Evolutionary conservation across 2,797 vertebrate species (phyloP).

Genomic region (Gouania willdenowi): DNA sequence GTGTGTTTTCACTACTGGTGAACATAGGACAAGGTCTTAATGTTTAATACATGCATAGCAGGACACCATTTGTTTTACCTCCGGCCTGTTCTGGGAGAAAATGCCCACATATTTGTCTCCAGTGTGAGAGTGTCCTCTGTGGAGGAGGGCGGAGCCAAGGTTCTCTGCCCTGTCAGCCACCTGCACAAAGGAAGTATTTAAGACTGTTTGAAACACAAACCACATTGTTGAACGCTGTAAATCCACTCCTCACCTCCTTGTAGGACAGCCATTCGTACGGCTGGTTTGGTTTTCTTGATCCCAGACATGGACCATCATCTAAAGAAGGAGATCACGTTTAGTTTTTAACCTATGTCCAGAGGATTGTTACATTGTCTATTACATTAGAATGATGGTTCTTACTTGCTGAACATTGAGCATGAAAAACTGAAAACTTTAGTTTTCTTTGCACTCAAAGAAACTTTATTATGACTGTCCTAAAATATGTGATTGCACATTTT

Average conservation of each 20-base stretch:
- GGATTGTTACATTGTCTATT: too few species aligned
- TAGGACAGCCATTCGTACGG: slow-evolving; percentile 94
- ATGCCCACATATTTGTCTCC: slow-evolving; percentile 84
- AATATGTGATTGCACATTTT: too few species aligned
- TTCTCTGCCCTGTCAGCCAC: slow-evolving; percentile 78
- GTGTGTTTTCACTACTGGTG: neutral
- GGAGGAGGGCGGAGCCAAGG: slow-evolving; percentile 86
- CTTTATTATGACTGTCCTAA: too few species aligned
- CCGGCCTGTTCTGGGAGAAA: slow-evolving; percentile 93
- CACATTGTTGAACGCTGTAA: too few species aligned
- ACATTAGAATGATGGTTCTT: too few species aligned
- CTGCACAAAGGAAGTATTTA: slow-evolving; percentile 51
- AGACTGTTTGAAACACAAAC: too few species aligned
- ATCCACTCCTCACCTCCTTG: slow-evolving; percentile 77
- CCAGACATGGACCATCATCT: slow-evolving; percentile 95
- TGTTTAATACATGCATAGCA: neutral
- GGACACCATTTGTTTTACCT: slow-evolving; percentile 74
- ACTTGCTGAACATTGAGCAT: too few species aligned
- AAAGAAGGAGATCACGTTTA: neutral
- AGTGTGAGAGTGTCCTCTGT: slow-evolving; percentile 83
- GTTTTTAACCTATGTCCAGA: too few species aligned
- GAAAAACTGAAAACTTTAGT: too few species aligned
- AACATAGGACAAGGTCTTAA: too few species aligned
- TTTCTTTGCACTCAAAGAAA: too few species aligned
- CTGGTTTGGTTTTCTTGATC: slow-evolving; percentile 89